Conservation (phyloP, 1,140 invertebrate species). For the Leptinotarsa defecta region DNA sequence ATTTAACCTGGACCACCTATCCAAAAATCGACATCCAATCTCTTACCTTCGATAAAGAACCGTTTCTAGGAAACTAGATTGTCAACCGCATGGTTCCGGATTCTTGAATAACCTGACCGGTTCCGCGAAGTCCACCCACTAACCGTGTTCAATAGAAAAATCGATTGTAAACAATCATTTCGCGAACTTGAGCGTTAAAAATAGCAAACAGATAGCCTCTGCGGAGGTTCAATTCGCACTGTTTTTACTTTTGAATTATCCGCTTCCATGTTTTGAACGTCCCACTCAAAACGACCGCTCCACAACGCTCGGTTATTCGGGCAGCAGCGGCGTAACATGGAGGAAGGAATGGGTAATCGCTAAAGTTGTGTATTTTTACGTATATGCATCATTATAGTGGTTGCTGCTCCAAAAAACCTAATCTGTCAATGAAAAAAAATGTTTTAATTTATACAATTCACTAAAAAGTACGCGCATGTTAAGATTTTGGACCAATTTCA, state of each 20-base stretch:
- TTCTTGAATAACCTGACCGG: conserved; percentile 2
- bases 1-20: too few relatives aligned
- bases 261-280: conserved; percentile 19
- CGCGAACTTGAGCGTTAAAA: conserved; percentile 14
- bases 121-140: neutral
- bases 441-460: too few relatives aligned
- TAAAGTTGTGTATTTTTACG: too few relatives aligned
- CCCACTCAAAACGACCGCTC: conserved; percentile 17
- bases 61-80: conserved; percentile 1
- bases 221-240: conserved; percentile 6
- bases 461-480: too few relatives aligned
- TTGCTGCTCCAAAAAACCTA: too few relatives aligned
- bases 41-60: neutral
- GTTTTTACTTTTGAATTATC: conserved; percentile 25
- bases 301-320: neutral
- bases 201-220: neutral
- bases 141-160: conserved; percentile 10
- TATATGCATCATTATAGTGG: too few relatives aligned
- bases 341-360: neutral
- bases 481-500: too few relatives aligned
- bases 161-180: conserved; percentile 4
- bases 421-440: too few relatives aligned
- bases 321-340: neutral
- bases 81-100: neutral
- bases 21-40: neutral